A percentile compares a stretch with the other conserved stretches of the same genome.
phyloP scores from a whole-genome alignment of 2,113 vertebrate genomes.

The Falcunculus frontatus region DNA sequence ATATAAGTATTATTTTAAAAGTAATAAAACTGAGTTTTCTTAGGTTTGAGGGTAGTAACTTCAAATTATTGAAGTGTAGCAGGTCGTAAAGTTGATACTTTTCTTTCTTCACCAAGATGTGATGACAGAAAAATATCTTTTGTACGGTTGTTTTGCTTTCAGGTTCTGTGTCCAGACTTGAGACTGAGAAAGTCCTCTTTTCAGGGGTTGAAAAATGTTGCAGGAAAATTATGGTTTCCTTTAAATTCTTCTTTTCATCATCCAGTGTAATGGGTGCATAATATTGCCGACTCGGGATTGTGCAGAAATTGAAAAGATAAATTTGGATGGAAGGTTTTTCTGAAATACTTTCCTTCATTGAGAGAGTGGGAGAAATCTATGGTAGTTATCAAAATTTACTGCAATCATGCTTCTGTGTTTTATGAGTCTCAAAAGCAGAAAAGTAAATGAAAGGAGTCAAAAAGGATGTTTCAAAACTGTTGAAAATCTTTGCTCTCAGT shows the following conservation, averaged over 20 bases:
- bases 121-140: neutral
- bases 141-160: neutral
- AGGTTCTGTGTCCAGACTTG: neutral
- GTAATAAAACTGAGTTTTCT: neutral
- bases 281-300: neutral
- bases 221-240: neutral
- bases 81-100: neutral
- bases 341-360: neutral
- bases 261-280: neutral
- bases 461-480: neutral
- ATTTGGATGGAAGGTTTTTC: neutral
- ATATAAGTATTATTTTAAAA: neutral
- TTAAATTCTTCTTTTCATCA: neutral
- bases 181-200: neutral
- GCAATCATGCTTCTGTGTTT: neutral
- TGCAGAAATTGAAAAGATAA: neutral
- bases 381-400: slow-evolving; percentile 19
- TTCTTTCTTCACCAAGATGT: neutral
- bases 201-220: neutral
- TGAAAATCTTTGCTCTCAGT: neutral
- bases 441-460: neutral
- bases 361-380: neutral
- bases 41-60: neutral
- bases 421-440: neutral
- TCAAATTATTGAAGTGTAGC: neutral